These are phyloP conservation scores for Aethina tumida DNA, from an alignment of 1,140 invertebrate genomes.

Conservation along the genomic window DNA sequence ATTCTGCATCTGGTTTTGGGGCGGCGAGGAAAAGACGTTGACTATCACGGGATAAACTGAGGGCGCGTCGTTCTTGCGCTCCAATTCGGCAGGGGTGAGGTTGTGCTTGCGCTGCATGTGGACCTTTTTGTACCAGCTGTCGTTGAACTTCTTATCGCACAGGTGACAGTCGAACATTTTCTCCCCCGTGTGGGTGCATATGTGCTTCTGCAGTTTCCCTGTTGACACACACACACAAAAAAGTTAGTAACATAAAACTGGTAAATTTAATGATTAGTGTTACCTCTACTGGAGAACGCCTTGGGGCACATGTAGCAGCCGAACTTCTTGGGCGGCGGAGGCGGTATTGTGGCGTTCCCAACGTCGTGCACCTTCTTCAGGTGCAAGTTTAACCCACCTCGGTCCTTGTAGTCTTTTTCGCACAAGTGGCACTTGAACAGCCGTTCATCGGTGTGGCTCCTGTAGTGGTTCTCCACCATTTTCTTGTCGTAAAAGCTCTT, in stretches of 20 bases:
- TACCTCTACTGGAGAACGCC: no score
- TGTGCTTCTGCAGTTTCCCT: constrained; percentile 20
- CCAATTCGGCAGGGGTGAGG: no score
- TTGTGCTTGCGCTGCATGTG: constrained; percentile 21
- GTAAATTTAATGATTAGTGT: no score
- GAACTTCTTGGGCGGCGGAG: constrained; percentile 19
- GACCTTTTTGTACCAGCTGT: constrained; percentile 17
- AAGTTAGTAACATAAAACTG: no score
- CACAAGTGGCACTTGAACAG: constrained; percentile 93
- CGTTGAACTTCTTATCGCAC: constrained; percentile 20
- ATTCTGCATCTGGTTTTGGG: no score
- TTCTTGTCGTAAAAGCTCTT: constrained; percentile 97
- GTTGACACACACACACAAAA: no score
- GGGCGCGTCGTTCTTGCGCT: no score
- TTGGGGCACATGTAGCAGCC: constrained; percentile 17
- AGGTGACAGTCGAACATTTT: constrained; percentile 17
- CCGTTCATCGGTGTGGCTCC: constrained; percentile 93
- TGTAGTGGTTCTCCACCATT: constrained; percentile 92
- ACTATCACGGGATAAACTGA: no score
- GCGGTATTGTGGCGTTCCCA: constrained; percentile 14
- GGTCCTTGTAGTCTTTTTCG: constrained; percentile 49
- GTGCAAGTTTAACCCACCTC: constrained; percentile 18
- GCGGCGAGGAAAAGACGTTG: no score
- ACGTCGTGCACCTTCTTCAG: constrained; percentile 18
- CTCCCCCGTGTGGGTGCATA: constrained; percentile 15